A percentile compares a stretch with the other conserved stretches of the same genome.
Conservation (phyloP, 2,797 vertebrate species). For the Prionace glauca region DNA sequence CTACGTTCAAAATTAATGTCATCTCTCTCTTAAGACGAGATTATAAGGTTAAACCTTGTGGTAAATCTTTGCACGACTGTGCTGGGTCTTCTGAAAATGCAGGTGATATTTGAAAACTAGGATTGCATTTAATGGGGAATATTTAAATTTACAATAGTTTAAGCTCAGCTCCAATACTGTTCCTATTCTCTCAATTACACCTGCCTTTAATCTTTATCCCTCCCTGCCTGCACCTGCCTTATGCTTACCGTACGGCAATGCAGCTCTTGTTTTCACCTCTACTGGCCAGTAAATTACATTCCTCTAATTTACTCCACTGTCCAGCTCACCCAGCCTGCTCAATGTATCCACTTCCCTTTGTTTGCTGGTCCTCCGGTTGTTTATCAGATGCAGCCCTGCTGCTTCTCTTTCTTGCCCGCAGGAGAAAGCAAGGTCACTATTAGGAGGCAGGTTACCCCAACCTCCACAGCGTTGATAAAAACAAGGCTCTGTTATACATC, state of each 20-base stretch:
- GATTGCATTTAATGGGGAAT: neutral
- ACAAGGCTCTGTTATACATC: neutral
- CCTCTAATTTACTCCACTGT: neutral
- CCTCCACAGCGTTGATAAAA: neutral
- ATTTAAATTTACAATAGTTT: neutral
- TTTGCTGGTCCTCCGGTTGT: neutral
- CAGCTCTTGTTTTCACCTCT: neutral
- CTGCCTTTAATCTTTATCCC: neutral
- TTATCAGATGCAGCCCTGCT: neutral
- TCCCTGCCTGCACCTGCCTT: neutral
- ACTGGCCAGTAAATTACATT: neutral
- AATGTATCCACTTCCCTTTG: neutral
- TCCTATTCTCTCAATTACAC: neutral
- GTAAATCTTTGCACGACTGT: neutral
- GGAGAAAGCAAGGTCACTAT: conserved; percentile 18
- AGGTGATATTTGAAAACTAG: neutral
- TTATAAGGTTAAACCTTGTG: neutral
- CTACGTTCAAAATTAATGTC: neutral
- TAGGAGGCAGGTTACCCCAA: neutral
- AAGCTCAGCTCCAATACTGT: neutral
- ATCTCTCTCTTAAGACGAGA: neutral
- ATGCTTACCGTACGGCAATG: neutral
- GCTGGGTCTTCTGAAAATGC: too few relatives aligned
- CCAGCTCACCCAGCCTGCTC: conserved; percentile 13
- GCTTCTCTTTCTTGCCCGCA: conserved; percentile 1